A percentile compares a stretch with the other conserved stretches of the same genome.
Evolutionary conservation across 2,113 vertebrate species (phyloP).

Genomic region (Microtus richardsoni): DNA sequence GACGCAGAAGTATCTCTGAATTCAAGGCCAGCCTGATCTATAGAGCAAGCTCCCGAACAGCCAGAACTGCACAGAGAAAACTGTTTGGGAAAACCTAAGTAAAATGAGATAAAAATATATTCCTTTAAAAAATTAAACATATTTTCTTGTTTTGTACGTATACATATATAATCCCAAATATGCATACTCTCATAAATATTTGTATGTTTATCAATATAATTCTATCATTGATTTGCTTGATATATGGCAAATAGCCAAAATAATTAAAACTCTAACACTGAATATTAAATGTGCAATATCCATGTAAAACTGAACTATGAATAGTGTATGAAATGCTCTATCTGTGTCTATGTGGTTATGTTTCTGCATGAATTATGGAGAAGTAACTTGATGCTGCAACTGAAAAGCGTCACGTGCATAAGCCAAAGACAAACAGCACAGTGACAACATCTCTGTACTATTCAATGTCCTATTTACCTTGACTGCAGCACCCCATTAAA

Average conservation of each 20-base stretch:
- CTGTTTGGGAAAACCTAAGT: neutral
- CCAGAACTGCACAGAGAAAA: neutral
- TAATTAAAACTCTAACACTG: slow-evolving; percentile 30
- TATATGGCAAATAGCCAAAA: neutral
- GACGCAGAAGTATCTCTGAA: neutral
- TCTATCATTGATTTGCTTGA: neutral
- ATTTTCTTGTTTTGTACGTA: neutral
- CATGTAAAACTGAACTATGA: slow-evolving; percentile 60
- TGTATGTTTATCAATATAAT: slow-evolving; percentile 35
- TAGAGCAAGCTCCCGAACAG: too few species aligned
- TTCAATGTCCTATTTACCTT: slow-evolving; percentile 77
- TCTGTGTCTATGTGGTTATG: neutral
- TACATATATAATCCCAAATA: neutral
- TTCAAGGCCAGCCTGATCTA: neutral
- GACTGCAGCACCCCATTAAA: slow-evolving; percentile 68
- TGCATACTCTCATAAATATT: neutral
- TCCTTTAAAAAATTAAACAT: slow-evolving; percentile 31
- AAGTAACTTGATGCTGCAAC: slow-evolving; percentile 56
- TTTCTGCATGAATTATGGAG: neutral
- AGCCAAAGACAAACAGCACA: slow-evolving; percentile 76
- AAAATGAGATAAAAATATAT: slow-evolving; percentile 27
- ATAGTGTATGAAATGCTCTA: neutral
- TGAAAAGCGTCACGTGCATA: slow-evolving; percentile 19
- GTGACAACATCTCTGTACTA: slow-evolving; percentile 50
- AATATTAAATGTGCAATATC: slow-evolving; percentile 51